Base-by-base conservation (phyloP, 2,113 vertebrate genomes). In the Ardeotis arabs region DNA sequence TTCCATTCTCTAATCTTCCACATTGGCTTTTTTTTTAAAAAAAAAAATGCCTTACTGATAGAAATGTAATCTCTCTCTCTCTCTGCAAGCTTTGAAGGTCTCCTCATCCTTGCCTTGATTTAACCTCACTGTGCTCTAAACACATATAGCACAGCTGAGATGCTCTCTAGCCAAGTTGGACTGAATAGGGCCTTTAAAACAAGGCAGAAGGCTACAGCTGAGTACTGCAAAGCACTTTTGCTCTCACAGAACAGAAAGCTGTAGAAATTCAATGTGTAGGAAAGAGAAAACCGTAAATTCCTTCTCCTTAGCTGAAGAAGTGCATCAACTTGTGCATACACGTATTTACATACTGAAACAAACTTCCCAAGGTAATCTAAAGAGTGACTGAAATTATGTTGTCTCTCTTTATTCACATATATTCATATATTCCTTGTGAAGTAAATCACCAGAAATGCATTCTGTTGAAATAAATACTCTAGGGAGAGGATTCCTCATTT, bases 361-460 rank as follows among this genome's bases (percentile, higher is more conserved):
- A 80, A 78, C 44, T 82, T 91, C 53, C 28, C 66, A 76, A 76
- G 56, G 77, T 91, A 84, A 90, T 66, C 14, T 25, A 2, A 84
- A 82, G 33, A 21, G 50, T 90, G 89, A 84, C 50, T 89, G 56
- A 87, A 95, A 89, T 83, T 4, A 29, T 13, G 21, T 14, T 47
- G 7, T 47, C 53, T 76, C 50, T 85, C 44, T 78, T 55, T 87
- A 70, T 64, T 84, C 37, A 44, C 53, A 58, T 58, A 49, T 58
- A 95, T 94, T 94, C 60, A 74, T 63, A 59, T 49, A 78, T 94
- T 75, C 64, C 64, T 84, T 56, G 29, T 68, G 49, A 87, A 89
- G 45, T 60, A 89, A 74, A 87, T 67, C 49, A 60, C 29, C 53
- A 78, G 84, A 79, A 87, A 84, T 92, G 74, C 22, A 79, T 37